Evolutionary conservation across 2,888 invertebrate species (phyloP), one percentile per base, ranked within the genome.

Genomic region (Heliconius erato): DNA sequence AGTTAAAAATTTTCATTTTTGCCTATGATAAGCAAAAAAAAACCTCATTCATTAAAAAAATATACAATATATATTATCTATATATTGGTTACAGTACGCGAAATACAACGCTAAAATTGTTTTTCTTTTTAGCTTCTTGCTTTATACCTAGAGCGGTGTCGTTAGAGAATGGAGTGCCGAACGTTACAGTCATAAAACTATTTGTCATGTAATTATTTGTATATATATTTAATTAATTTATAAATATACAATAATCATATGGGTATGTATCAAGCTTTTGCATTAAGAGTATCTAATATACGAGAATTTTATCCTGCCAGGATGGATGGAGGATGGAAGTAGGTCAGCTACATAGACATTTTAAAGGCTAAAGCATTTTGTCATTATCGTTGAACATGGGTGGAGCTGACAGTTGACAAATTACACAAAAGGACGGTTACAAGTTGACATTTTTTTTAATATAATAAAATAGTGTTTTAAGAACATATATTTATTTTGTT

Each of bases 361-460:
- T 72, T 72, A 49, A 72, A 16, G 44, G 72, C 44, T 49, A 44
- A 26, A 72, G 44, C 44, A 72, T 72, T 72, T 72, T 72, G 26
- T 72, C 72, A 72, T 72, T 72, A 72, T 26, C 44, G 72, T 49
- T 4, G 44, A 72, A 16, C 49, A 72, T 49, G 72, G 72, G 72
- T 72, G 72, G 26, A n/a, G 14, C 72, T 72, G 44, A 49, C 44
- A 72, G 16, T 44, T 72, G 72, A 72, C 26, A 72, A 72, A 72
- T 72, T 72, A 72, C 44, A 28, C 49, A 28, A 16, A 72, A 44
- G n/a, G 44, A 19, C 44, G 26, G 71, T 71, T 49, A 49, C 7
- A 72, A 72, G 7, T 63, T 3, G 63, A 63, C 63, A 63, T 63
- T n/a, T 63, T 63, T 59, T 63, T 11, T 59, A n/a, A 9, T 7